Evolutionary conservation across 2,797 vertebrate species (phyloP).

Genomic region (Enteromius trimaculatus): DNA sequence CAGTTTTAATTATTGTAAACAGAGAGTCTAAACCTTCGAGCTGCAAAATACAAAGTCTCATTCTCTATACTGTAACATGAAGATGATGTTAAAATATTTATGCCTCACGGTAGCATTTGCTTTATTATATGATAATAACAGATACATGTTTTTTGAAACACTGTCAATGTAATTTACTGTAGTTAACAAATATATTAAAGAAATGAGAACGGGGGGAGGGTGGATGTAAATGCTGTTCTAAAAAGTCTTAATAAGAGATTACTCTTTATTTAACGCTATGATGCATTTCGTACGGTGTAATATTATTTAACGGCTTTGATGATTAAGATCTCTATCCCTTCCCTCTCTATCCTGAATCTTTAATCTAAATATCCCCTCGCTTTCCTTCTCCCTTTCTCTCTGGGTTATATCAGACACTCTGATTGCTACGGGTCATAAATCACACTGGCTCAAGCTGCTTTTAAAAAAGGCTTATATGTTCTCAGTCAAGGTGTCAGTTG

Average conservation of each 20-base stretch:
- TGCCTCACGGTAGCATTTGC: neutral
- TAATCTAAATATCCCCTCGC: neutral
- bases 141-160: neutral
- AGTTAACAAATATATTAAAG: neutral
- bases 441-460: conserved; percentile 38
- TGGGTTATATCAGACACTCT: conserved; percentile 32
- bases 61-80: neutral
- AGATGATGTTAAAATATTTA: neutral
- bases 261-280: neutral
- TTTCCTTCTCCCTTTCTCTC: neutral
- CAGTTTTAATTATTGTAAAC: neutral
- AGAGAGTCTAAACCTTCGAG: neutral
- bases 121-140: neutral
- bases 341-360: neutral
- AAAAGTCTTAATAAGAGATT: neutral
- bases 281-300: neutral
- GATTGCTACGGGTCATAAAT: conserved; percentile 42
- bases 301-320: neutral
- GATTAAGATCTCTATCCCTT: neutral
- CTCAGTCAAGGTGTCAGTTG: conserved; percentile 9
- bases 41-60: neutral
- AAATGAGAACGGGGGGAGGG: neutral
- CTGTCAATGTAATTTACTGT: neutral
- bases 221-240: neutral
- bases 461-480: conserved; percentile 30